These are phyloP conservation scores for Podarcis siculus DNA, from an alignment of 2,797 vertebrate species.

Conservation along the genomic window DNA sequence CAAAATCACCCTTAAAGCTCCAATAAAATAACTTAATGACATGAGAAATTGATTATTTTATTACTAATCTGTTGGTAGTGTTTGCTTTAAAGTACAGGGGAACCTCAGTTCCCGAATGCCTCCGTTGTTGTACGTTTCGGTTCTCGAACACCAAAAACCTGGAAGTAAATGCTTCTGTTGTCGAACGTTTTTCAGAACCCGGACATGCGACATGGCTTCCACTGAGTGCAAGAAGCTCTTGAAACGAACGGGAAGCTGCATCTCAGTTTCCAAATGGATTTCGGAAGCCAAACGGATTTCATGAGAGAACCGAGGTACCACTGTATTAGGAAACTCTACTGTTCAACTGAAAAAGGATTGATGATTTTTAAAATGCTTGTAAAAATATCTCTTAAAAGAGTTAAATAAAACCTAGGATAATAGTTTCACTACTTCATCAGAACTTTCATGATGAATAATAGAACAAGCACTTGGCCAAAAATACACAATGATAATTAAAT, in stretches of 20 bases:
- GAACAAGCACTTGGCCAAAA: not conserved
- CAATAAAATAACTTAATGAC: not conserved
- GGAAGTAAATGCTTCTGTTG: too few species aligned
- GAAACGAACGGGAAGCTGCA: too few species aligned
- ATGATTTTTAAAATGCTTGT: not conserved
- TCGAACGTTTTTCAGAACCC: too few species aligned
- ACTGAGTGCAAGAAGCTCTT: too few species aligned
- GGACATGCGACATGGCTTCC: too few species aligned
- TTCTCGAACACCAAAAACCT: too few species aligned
- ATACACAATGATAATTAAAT: slow-evolving; percentile 13
- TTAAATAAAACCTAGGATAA: not conserved
- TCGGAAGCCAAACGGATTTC: too few species aligned
- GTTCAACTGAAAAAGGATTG: not conserved
- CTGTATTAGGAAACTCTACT: too few species aligned
- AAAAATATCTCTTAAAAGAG: slow-evolving; percentile 38
- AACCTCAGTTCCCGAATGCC: too few species aligned
- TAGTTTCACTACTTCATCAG: not conserved
- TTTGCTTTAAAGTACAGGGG: not conserved
- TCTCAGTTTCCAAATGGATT: too few species aligned
- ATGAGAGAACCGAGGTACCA: too few species aligned
- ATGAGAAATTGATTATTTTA: not conserved
- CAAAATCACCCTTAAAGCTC: not conserved
- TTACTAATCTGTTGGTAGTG: not conserved
- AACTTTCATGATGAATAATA: slow-evolving; percentile 14
- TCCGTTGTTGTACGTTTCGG: too few species aligned